Base-by-base conservation (phyloP, 2,797 vertebrate species). In the Acanthurus lineatus region DNA sequence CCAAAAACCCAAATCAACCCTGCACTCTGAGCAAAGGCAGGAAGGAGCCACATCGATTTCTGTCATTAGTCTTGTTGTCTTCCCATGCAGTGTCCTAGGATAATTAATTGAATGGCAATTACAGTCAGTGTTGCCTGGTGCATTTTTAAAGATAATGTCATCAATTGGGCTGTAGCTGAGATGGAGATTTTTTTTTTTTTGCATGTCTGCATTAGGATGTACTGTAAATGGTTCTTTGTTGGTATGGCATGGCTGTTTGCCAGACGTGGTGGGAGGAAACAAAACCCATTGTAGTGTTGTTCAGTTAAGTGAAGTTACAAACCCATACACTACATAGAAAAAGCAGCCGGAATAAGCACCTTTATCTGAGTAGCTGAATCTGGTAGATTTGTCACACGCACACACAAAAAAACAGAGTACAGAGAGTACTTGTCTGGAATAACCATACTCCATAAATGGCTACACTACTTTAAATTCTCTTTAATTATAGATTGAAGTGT, bases 61-160 rank as follows among this genome's bases (percentile, higher is more conserved):
- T 68, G 73, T 82, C 85, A 88, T 90, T 84, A 71, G 89, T 84
- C 77, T 79, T 71, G 45, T 86, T 86, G 81, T 78, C 64, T 81
- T 87, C 65, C 78, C 60, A 86, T 84, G 82, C 88, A 85, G 73
- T 69, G 77, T 92, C 85, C 84, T 54, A 82, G 79, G 88, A 88
- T 93, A 94, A 93, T 93, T 92, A 93, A 94, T 92, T 91, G 77
- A 94, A 90, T 76, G 66, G 89, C 89, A 92, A 90, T 94, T 93
- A 91, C 81, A 88, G 75, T 70, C 84, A 86, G 71, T 86, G 79
- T 87, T 85, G 90, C 89, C 62, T 8, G 58, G 83, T 86, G 83
- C 79, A 83, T 93, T 92, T 89, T 91, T 92, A 90, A 93, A 87
- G 89, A 93, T 93, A 93, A 93, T 94, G 91, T 90, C 88, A 88